Base-by-base conservation (phyloP, 1,140 invertebrate species). In the honey bee (Apis mellifera) region DNA sequence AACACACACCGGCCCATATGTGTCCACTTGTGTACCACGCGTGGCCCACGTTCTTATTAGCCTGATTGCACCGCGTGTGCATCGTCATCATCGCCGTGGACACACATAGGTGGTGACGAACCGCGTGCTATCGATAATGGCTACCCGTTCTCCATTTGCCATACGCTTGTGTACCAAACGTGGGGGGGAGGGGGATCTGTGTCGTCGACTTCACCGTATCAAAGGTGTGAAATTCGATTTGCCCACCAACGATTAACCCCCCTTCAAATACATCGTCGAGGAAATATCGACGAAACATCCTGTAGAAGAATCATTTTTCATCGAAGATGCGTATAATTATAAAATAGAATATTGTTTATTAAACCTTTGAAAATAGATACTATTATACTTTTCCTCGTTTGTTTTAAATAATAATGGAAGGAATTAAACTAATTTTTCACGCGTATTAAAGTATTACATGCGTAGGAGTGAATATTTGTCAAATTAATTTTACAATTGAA, bases 21-120 rank as follows among this genome's bases (percentile, higher is more conserved):
- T 64, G 57, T 42, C 23, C 54, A 32, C 74, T 42, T 42, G 23
- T 60, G 55, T 52, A 64, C n/a, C n/a, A n/a, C 42, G 62, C 23
- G 15, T 19, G 42, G 42, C 13, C 71, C 57, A 21, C 81, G 85
- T 86, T 87, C 82, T 86, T 84, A 87, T 86, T 87, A 87, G 85
- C 66, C 81, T 87, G 82, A 86, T 86, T 86, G 65, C 65, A 50
- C 23, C 17, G 26, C 8, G 42, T 19, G 19, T 19, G 19, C 48
- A 48, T 23, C 32, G 54, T 70, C 78, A 32, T 59, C 68, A 70
- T 70, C 68, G 71, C 21, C 71, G 21, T 52, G 78, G n/a, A 17
- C 69, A 21, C 19, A 64, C 66, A 64, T 54, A 9, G 68, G 54
- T 48, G 62, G 78, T 78, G 73, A 73, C 57, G 65, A 79, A 82